Base-by-base conservation (phyloP, 2,888 invertebrate species). In the Tholera decimalis region DNA sequence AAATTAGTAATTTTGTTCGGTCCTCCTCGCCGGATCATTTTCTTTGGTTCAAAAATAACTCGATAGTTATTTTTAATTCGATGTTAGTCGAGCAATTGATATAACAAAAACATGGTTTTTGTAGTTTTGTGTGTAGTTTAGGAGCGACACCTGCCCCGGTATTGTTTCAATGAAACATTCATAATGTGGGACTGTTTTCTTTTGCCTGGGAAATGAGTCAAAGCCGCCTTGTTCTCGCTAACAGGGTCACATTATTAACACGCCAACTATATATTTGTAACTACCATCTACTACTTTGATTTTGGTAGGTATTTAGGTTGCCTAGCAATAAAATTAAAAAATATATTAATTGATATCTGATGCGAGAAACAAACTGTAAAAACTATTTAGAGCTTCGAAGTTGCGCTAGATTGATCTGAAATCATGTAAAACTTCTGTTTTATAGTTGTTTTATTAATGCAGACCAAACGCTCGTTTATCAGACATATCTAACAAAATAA, bases 191-290 rank as follows among this genome's bases (percentile, higher is more conserved):
- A 81, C 89, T 89, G 79, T 85, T 92, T 93, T 93, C 91, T 93
- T 92, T 90, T 80, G 83, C 91, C 86, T 93, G 93, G 90, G 93
- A 93, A 93, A 89, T 89, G 84, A 91, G 77, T 69, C 79, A 78
- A 74, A 80, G 79, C 77, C 59, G 72, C 73, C 68, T 79, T 69
- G 76, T 72, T 80, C 75, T 70, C 49, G 43, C 37, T 54, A 82
- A 73, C 82, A 72, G 67, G 81, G 81, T 83, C 79, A 83, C 55
- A 59, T 66, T 68, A 72, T 62, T 55, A 64, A 70, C 60, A 68
- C 65, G 26, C 61, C 28, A 51, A 60, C 51, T 33, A 72, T 75
- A 70, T 69, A 63, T 71, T 65, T 74, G 57, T 54, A 28, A 44
- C n/a, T 33, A 60, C 37, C 46, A 51, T 58, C 49, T 44, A 50